Evolutionary conservation across 2,888 invertebrate species (phyloP), one percentile per base, ranked within the genome.

Genomic region (Lacanobia oleracea): DNA sequence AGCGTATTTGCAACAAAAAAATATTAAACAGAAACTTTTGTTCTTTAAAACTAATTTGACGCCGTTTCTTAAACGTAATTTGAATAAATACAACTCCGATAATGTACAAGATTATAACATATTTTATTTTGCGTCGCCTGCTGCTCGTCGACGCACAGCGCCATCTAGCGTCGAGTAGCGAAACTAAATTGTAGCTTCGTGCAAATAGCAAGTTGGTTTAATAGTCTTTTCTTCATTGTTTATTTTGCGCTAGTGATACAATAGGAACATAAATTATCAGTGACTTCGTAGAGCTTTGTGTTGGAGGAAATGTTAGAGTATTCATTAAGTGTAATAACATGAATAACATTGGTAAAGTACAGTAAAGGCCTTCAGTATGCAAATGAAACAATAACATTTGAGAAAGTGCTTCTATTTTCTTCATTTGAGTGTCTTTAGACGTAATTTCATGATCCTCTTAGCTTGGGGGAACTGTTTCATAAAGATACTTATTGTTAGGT

Each of bases 121-220:
- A 18, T 9, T 53, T 18, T 21, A 60, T 45, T 45, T 51, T 1
- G 16, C 7, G 8, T 18, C 27, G 27, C 7, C 2, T 27, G 67
- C 33, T 14, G 23, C 18, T 75, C n/a, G 48, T 14, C 1, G 61
- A 57, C 83, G 45, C 43, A 8, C 60, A 84, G 68, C 84, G 87
- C 87, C 86, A 86, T 84, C 86, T 82, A 21, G 62, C 56, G 71
- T 33, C 63, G 75, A 86, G 54, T 86, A 84, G 83, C 71, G 23
- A 45, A 63, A 80, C 84, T 72, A 83, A 72, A 65, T 27, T 27
- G 64, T 69, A 48, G 10, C 62, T 56, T 59, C 0, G 33, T 27
- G 21, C 45, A 50, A 33, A 33, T 10, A 33, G 23, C 50, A 65
- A 81, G 61, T 33, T 40, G 10, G 45, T 66, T 48, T 57, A 66